phyloP scores from a whole-genome alignment of 2,797 vertebrate genomes.

The Helicolenus hilgendorfi region DNA sequence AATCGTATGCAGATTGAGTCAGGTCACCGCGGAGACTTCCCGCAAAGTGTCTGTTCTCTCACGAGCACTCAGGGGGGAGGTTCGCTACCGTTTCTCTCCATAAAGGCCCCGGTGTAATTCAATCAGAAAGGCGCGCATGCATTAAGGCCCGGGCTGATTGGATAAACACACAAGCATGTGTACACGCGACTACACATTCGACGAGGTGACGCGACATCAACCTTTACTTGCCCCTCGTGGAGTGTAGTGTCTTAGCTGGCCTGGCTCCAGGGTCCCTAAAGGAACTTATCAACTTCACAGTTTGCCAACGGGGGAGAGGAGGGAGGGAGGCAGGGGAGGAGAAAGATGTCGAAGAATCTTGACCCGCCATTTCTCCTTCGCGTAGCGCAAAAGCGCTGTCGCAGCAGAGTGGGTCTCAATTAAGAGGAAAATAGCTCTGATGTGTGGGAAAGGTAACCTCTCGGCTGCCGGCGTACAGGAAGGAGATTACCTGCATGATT shows the following conservation, averaged over 20 bases:
- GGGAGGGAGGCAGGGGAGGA: background rate
- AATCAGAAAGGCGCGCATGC: slow-evolving; percentile 58
- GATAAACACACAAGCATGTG: slow-evolving; percentile 49
- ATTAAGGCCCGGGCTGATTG: slow-evolving; percentile 49
- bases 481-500: slow-evolving; percentile 78
- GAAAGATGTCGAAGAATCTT: slow-evolving; percentile 66
- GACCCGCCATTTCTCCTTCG: slow-evolving; percentile 77
- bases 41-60: slow-evolving; percentile 63
- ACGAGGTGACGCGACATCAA: slow-evolving; percentile 54
- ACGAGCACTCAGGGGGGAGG: slow-evolving; percentile 62
- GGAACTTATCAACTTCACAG: slow-evolving; percentile 81
- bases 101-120: slow-evolving; percentile 71
- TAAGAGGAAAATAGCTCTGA: slow-evolving; percentile 77
- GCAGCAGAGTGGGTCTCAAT: slow-evolving; percentile 83
- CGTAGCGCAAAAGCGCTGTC: slow-evolving; percentile 76
- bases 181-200: slow-evolving; percentile 7
- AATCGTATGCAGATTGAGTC: slow-evolving; percentile 83
- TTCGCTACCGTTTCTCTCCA: slow-evolving; percentile 66
- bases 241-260: slow-evolving; percentile 62
- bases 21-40: slow-evolving; percentile 69
- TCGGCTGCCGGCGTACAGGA: slow-evolving; percentile 41
- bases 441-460: slow-evolving; percentile 78
- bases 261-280: slow-evolving; percentile 56
- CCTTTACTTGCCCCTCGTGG: slow-evolving; percentile 71
- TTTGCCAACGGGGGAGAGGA: slow-evolving; percentile 29